Evolutionary conservation across 2,113 vertebrate genomes (phyloP).

Genomic region (Psophia crepitans): DNA sequence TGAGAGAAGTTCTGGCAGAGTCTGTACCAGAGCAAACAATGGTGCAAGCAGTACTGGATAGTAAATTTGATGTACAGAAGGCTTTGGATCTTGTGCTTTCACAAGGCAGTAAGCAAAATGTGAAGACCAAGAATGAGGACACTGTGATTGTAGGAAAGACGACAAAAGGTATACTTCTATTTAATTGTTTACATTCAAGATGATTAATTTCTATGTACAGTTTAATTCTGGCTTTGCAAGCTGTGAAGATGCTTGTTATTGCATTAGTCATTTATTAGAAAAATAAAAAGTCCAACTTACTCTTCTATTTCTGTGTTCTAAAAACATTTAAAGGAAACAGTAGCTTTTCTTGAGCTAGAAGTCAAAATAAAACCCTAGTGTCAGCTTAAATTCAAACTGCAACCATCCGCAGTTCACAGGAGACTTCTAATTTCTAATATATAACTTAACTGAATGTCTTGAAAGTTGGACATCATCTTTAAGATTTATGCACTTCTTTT

Average conservation of each 20-base stretch:
- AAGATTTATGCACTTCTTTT: background rate
- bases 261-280: background rate
- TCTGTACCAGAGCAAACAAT: slow-evolving; percentile 83
- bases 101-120: slow-evolving; percentile 73
- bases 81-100: slow-evolving; percentile 88
- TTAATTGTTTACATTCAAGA: slow-evolving; percentile 32
- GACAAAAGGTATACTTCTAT: slow-evolving; percentile 86
- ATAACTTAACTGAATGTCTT: background rate
- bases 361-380: background rate
- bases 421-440: background rate
- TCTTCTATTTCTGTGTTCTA: background rate
- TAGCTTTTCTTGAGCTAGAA: background rate
- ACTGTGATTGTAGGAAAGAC: slow-evolving; percentile 60
- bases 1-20: slow-evolving; percentile 90
- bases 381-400: background rate
- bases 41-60: slow-evolving; percentile 83
- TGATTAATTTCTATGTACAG: background rate
- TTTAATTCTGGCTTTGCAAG: background rate
- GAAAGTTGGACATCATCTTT: background rate
- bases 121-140: slow-evolving; percentile 65
- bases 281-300: background rate
- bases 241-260: background rate
- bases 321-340: background rate
- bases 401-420: background rate
- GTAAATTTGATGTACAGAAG: slow-evolving; percentile 86